Evolutionary conservation across 2,113 vertebrate species (phyloP), one percentile per base, ranked within the genome.

Genomic region (Butorides virescens): DNA sequence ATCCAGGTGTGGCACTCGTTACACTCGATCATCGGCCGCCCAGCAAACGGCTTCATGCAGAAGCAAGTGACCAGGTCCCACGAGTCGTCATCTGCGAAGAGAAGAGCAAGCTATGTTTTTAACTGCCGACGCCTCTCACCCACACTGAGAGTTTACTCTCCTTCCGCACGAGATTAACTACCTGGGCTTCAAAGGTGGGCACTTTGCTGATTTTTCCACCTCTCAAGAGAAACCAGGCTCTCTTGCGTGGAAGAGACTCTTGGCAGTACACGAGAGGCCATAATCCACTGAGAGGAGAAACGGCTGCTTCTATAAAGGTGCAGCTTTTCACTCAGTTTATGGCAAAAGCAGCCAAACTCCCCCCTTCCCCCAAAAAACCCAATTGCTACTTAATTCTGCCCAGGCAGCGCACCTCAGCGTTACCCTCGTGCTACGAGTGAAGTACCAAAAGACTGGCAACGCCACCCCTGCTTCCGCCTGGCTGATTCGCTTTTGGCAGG

Each of bases 61-160:
- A 99, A 99, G 96, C 99, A 99, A 7, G 99, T 99, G 96, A 99
- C 99, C 11, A 99, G 98, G 95, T 99, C 99, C 99, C 99, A 99
- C 0, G 99, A 99, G 93, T 99, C 99, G 0, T 99, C 99, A 49
- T 99, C 99, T 99, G 93, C 18, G 91, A 85, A 56, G 44, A 72
- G 20, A 94, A 30, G 0, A 1, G 29, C 52, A 34, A 70, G 21
- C 37, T 9, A 6, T 0, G 0, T 8, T 44, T 67, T 47, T 47
- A 73, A 46, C 0, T 0, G 68, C 70, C 22, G 9, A 26, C 1
- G 0, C 32, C 52, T 46, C 58, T 42, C 19, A 2, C 16, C 65
- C 1, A 1, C 32, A 27, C 22, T 0, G 2, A 42, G 19, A 46
- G n/a, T 44, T 78, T 34, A 29, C 32, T 59, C 46, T 47, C 21